Evolutionary conservation across 2,888 invertebrate genomes (phyloP), one percentile per base, ranked within the genome.

Genomic region (Zonitis immaculata): DNA sequence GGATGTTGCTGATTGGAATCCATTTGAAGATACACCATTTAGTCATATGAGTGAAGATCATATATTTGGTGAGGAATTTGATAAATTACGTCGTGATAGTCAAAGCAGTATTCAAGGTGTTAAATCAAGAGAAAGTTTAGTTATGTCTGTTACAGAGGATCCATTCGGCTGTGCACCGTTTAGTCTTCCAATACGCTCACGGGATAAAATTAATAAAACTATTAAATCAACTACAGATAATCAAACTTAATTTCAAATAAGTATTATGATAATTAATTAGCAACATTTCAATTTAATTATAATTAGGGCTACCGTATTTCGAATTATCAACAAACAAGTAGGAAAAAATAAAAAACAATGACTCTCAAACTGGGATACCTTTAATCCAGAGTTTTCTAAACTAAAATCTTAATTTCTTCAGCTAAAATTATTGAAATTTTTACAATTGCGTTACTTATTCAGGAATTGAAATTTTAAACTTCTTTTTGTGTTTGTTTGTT

Each of bases 141-240:
- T 85, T 42, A 85, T 85, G 83, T 80, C 82, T n/a, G 80, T 80
- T 51, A 76, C 81, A 4, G 85, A 86, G 69, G 87, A 88, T 77
- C 91, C 91, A 12, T 91, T 91, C 75, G 86, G 88, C 65, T 86
- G 87, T 64, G 91, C 90, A 52, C 91, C 91, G 16, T 91, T 91
- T 73, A 87, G 82, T 77, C 79, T 86, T 73, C 86, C 87, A 43
- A 75, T 76, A 50, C 77, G 76, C 56, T 68, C 78, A 61, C 76
- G 79, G 54, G 68, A 68, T 46, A 66, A 69, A 52, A 42, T 64
- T 43, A 66, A 63, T 49, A 74, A 73, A 60, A 57, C 63, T 16
- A 9, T 35, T 8, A 35, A 8, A 14, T 35, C 35, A 35, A 35
- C 35, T 16, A 35, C 35, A 43, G 22, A 44, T 53, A 39, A 35